Conservation (phyloP, 2,888 invertebrate genomes). For the Spilarctia lutea region DNA sequence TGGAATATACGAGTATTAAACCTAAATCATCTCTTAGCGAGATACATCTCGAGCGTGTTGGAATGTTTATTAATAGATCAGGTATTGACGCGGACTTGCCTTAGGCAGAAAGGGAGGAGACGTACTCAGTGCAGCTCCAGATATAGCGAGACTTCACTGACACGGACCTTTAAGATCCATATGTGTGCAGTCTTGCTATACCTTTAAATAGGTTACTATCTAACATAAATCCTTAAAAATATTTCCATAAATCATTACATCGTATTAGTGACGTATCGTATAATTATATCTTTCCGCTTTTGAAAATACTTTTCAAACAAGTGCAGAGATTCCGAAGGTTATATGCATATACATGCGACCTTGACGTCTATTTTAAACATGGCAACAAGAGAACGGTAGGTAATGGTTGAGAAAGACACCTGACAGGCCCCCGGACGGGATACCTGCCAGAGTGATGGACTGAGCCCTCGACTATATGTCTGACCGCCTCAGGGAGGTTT, state of each 20-base stretch:
- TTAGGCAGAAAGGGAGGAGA: background rate
- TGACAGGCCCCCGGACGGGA: too few relatives aligned
- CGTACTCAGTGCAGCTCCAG: background rate
- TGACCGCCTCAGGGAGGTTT: too few relatives aligned
- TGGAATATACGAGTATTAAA: background rate
- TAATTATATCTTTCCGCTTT: background rate
- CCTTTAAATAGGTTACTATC: background rate
- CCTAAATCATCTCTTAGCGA: background rate
- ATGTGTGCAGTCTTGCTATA: background rate
- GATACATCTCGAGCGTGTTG: background rate
- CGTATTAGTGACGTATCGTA: too few relatives aligned
- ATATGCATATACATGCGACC: background rate
- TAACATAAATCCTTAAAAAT: too few relatives aligned
- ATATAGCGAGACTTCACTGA: too few relatives aligned
- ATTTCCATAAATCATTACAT: too few relatives aligned
- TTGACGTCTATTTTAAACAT: background rate
- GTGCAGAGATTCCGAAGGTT: background rate
- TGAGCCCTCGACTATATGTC: too few relatives aligned
- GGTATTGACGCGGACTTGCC: background rate
- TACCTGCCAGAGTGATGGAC: too few relatives aligned
- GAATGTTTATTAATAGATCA: background rate
- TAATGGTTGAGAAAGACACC: background rate
- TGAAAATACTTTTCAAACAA: background rate
- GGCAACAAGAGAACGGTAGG: conserved; percentile 13
- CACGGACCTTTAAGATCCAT: too few relatives aligned